Conservation (phyloP, 2,113 vertebrate genomes). For the Spea multiplicata region DNA sequence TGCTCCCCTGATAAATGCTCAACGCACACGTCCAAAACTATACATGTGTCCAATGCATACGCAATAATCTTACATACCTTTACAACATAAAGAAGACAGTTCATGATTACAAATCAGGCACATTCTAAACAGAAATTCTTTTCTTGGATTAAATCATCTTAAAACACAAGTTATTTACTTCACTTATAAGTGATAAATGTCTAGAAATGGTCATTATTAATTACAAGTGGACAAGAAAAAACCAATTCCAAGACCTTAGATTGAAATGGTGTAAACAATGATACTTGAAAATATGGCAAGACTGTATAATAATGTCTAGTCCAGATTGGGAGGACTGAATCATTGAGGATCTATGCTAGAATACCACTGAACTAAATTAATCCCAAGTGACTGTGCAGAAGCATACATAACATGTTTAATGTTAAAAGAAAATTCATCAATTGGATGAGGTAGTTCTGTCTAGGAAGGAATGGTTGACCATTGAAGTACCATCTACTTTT, state of each 20-base stretch:
- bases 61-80: neutral
- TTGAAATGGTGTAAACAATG: slow-evolving; percentile 13
- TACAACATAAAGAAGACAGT: neutral
- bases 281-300: slow-evolving; percentile 27
- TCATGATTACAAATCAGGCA: neutral
- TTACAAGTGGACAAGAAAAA: slow-evolving; percentile 8
- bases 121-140: neutral
- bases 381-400: neutral
- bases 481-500: too few relatives aligned
- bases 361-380: slow-evolving; percentile 9
- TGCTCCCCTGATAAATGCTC: slow-evolving; percentile 16
- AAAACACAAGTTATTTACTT: slow-evolving; percentile 1
- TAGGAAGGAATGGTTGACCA: too few relatives aligned
- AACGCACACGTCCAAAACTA: slow-evolving; percentile 13
- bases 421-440: neutral
- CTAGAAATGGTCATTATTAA: slow-evolving; percentile 32
- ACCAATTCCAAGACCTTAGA: neutral
- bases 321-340: slow-evolving; percentile 37
- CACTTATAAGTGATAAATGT: neutral
- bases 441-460: too few relatives aligned
- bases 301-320: slow-evolving; percentile 25
- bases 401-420: neutral
- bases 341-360: slow-evolving; percentile 26
- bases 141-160: neutral
- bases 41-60: slow-evolving; percentile 21